Percentiles rank a stretch among this genome's conserved stretches.
Conservation (phyloP, 2,888 invertebrate species). For the Homarus gammarus region DNA sequence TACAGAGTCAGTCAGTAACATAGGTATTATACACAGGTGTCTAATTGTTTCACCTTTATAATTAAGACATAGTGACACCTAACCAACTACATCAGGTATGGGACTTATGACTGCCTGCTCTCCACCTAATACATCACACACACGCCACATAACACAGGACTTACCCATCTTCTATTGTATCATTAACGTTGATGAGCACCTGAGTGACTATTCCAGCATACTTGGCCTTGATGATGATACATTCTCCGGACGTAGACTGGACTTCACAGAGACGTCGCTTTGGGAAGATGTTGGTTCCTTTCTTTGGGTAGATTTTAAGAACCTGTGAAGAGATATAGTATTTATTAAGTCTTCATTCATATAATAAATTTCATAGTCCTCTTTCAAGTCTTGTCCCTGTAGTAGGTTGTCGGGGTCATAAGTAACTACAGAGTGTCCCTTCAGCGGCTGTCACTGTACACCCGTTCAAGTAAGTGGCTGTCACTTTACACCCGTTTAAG, state of each 20-base stretch:
- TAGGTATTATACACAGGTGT: too few species aligned
- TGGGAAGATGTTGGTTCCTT: slow-evolving; percentile 59
- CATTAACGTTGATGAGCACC: slow-evolving; percentile 60
- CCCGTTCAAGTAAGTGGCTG: too few species aligned
- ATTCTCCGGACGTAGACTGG: slow-evolving; percentile 41
- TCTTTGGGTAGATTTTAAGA: slow-evolving; percentile 43
- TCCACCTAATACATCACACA: background rate
- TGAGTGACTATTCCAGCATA: slow-evolving; percentile 63
- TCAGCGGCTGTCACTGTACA: too few species aligned
- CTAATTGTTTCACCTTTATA: too few species aligned
- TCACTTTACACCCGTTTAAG: too few species aligned
- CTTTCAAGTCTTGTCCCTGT: background rate
- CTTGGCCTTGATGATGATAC: slow-evolving; percentile 57
- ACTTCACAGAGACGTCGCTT: slow-evolving; percentile 55
- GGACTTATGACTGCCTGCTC: too few species aligned
- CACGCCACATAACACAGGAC: background rate
- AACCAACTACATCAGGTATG: too few species aligned
- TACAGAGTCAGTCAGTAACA: too few species aligned
- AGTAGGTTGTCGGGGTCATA: background rate
- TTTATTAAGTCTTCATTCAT: background rate
- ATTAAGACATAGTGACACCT: too few species aligned
- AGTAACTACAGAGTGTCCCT: too few species aligned
- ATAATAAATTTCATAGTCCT: background rate
- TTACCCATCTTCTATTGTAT: slow-evolving; percentile 66
- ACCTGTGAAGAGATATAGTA: slow-evolving; percentile 51